A percentile compares a stretch with the other conserved stretches of the same genome.
phyloP scores from a whole-genome alignment of 1,140 invertebrate genomes.

The Formica exsecta region DNA sequence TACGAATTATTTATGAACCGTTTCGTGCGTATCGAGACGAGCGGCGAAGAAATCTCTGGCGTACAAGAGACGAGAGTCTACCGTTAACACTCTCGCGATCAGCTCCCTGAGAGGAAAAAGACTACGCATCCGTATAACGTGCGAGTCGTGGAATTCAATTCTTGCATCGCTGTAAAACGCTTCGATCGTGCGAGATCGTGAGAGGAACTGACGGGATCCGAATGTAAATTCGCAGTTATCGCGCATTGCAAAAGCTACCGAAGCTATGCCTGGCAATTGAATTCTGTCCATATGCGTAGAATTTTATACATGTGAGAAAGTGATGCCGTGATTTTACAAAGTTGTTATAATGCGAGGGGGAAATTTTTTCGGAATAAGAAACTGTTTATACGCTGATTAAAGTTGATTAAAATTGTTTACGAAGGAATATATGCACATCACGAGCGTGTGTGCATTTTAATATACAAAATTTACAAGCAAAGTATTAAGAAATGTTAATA shows the following conservation, averaged over 20 bases:
- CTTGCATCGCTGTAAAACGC: constrained; percentile 13
- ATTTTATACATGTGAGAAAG: not conserved
- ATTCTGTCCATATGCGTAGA: not conserved
- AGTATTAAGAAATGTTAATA: not conserved
- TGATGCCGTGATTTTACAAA: not conserved
- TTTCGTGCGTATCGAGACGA: constrained; percentile 3
- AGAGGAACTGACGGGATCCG: not conserved
- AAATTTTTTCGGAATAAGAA: not conserved
- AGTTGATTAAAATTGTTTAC: not conserved
- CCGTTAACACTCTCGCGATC: constrained; percentile 32
- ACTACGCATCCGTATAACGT: not conserved
- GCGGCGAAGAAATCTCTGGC: not conserved
- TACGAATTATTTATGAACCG: constrained; percentile 42
- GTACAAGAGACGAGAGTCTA: not conserved
- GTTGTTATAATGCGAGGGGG: not conserved
- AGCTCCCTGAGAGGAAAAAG: not conserved
- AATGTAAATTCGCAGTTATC: constrained; percentile 30
- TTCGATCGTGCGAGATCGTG: not conserved
- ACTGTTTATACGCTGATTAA: not conserved
- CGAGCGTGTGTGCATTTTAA: not conserved
- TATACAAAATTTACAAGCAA: not conserved
- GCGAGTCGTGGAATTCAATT: constrained; percentile 24
- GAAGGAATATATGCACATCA: not conserved
- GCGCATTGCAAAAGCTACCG: not conserved
- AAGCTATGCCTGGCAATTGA: not conserved